Base-by-base conservation (phyloP, 2,888 invertebrate species). In the Nasonovia ribisnigri region DNA sequence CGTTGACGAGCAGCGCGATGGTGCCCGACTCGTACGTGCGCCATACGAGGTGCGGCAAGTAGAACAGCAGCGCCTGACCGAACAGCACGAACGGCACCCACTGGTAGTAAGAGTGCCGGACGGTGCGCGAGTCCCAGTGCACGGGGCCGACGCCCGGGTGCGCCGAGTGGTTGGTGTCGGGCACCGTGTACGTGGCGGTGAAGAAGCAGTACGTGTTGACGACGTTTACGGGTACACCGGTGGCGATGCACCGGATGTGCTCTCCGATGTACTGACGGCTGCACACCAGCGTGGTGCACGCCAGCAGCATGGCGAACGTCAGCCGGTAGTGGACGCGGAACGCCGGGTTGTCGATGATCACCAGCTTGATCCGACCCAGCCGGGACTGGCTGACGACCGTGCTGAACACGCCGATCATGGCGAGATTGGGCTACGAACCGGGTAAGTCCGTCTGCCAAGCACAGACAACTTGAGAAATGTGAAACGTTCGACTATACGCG, bases 151-250 rank as follows among this genome's bases (percentile, higher is more conserved):
- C 96, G 95, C 98, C 98, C 48, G 98, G 98, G 96, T 98, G 97
- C 57, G 98, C 77, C 97, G 95, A 97, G 95, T 97, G 96, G 96
- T 98, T 98, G 29, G 98, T 98, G 96, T 98, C 98, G 87, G 98
- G 98, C 98, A 98, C 98, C 0, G 98, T 98, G 96, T 98, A 99
- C 48, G 98, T 98, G 88, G 98, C 98, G 77, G 98, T 98, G 95
- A 98, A 98, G 98, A 98, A 98, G 96, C 98, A 98, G 96, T 97
- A 98, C 0, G 98, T 98, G 96, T 98, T 98, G 95, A 99, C 97
- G 92, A 98, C 98, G 96, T 98, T 97, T 84, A 96, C 96, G 0
- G 98, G 98, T 94, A 98, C 96, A 10, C 98, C 98, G 95, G 97
- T 97, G 16, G 90, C 94, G 95, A 99, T 98, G 96, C 99, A 99